phyloP scores from a whole-genome alignment of 2,113 vertebrate genomes.

The Epinephelus fuscoguttatus region DNA sequence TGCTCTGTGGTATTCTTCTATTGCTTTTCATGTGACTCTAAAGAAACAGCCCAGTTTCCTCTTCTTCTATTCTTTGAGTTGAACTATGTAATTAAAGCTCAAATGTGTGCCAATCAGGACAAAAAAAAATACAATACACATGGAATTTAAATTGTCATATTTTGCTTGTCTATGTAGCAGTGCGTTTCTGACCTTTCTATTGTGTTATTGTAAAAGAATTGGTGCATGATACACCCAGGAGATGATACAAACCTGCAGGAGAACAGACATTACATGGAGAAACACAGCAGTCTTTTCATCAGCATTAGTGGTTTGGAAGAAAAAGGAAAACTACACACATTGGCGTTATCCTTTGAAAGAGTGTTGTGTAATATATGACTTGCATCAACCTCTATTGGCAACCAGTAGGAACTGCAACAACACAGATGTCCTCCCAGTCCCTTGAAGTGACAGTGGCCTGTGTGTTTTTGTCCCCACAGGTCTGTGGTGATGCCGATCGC shows the following conservation, averaged over 20 bases:
- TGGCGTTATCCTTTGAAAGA: neutral
- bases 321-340: neutral
- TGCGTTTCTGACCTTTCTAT: neutral
- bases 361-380: slow-evolving; percentile 9
- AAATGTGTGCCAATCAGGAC: neutral
- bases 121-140: neutral
- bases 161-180: neutral
- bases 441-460: neutral
- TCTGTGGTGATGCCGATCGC: slow-evolving; percentile 96
- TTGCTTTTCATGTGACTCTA: neutral
- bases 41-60: slow-evolving; percentile 2
- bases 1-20: neutral
- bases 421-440: neutral
- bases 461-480: slow-evolving; percentile 78
- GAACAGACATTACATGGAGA: neutral
- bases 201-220: neutral
- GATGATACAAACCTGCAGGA: neutral
- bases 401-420: slow-evolving; percentile 6
- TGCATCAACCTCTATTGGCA: slow-evolving; percentile 5
- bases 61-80: slow-evolving; percentile 8
- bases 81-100: slow-evolving; percentile 4
- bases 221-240: neutral
- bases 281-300: neutral
- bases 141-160: neutral
- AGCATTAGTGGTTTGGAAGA: too few species aligned